These are phyloP conservation scores for Megaceryle maxima DNA, from an alignment of 2,113 vertebrate species.

Conservation along the genomic window DNA sequence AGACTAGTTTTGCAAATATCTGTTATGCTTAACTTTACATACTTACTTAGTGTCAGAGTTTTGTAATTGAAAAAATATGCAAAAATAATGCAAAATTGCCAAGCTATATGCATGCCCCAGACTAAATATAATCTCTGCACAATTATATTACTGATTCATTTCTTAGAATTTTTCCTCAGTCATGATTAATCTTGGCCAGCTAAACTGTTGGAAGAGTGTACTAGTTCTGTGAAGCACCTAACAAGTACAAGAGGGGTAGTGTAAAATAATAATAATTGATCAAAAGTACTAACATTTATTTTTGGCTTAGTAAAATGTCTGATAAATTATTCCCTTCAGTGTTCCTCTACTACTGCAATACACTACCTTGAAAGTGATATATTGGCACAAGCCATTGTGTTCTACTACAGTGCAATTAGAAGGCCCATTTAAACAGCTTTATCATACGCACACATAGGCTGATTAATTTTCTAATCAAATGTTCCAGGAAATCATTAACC, in stretches of 20 bases:
- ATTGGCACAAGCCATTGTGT: slow-evolving; percentile 63
- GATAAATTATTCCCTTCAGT: slow-evolving; percentile 65
- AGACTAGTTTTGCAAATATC: background rate
- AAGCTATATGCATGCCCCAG: background rate
- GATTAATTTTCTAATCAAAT: slow-evolving; percentile 84
- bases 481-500: slow-evolving; percentile 79
- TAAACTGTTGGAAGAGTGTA: background rate
- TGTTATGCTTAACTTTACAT: rapidly evolving
- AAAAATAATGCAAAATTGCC: background rate
- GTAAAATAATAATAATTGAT: slow-evolving; percentile 49
- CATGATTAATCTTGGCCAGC: background rate
- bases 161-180: background rate
- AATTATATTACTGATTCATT: background rate
- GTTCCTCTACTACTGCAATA: slow-evolving; percentile 59
- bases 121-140: background rate
- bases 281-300: slow-evolving; percentile 53
- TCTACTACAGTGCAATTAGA: slow-evolving; percentile 71
- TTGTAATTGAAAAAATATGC: background rate
- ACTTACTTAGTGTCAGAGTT: background rate
- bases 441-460: slow-evolving; percentile 73
- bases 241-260: background rate
- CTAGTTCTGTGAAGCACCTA: slow-evolving; percentile 13
- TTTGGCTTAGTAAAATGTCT: slow-evolving; percentile 57
- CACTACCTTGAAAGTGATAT: slow-evolving; percentile 54
- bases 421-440: slow-evolving; percentile 72